Conservation (phyloP, 2,888 invertebrate species). For the Autographa pulchrina region DNA sequence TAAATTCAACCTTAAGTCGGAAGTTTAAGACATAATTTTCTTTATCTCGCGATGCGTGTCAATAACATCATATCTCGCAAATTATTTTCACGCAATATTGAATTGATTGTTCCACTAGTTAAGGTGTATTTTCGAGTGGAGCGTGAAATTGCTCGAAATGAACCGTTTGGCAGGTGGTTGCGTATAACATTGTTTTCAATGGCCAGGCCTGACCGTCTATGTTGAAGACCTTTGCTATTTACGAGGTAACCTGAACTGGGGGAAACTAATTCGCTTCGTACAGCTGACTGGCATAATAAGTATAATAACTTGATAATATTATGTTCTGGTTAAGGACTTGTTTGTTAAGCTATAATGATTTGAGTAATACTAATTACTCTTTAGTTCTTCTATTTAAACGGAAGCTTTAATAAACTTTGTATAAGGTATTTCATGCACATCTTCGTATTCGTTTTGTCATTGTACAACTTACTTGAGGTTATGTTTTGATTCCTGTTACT, state of each 20-base stretch:
- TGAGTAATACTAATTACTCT: neutral
- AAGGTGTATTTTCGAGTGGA: slow-evolving; percentile 37
- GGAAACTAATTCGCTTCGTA: slow-evolving; percentile 29
- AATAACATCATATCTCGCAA: slow-evolving; percentile 47
- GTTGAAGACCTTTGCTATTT: slow-evolving; percentile 55
- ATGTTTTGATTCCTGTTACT: no score
- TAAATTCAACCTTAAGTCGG: slow-evolving; percentile 23
- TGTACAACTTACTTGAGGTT: no score
- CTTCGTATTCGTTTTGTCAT: neutral
- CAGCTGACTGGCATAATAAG: slow-evolving; percentile 26
- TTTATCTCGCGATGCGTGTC: slow-evolving; percentile 13
- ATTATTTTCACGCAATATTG: slow-evolving; percentile 40
- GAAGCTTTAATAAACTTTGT: no score
- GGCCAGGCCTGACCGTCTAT: slow-evolving; percentile 37
- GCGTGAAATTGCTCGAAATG: slow-evolving; percentile 43
- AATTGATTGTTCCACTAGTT: slow-evolving; percentile 31
- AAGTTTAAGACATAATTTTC: slow-evolving; percentile 13
- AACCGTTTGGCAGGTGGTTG: slow-evolving; percentile 60
- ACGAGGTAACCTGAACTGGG: slow-evolving; percentile 33
- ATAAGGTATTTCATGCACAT: neutral
- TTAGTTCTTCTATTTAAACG: neutral
- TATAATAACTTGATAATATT: neutral
- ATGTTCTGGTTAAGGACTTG: neutral
- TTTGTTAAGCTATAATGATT: neutral
- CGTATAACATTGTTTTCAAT: slow-evolving; percentile 50